These are phyloP conservation scores for Acromyrmex heyeri DNA, from an alignment of 1,140 invertebrate species.

Conservation along the genomic window DNA sequence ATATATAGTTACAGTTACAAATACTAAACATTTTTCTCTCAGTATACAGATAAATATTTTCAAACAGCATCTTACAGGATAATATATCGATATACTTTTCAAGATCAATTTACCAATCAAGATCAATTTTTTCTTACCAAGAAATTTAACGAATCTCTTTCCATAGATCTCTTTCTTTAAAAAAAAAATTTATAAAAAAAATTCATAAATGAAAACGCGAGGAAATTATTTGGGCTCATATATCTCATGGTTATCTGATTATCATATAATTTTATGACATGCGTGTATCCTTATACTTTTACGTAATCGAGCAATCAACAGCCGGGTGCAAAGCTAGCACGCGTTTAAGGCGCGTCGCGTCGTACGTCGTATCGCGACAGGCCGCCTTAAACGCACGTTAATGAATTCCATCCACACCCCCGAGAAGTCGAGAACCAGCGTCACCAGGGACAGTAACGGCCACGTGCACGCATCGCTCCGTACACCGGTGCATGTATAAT, in stretches of 20 bases:
- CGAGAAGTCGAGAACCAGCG: not conserved
- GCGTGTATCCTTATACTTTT: conserved; percentile 1
- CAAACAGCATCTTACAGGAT: not conserved
- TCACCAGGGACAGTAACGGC: not conserved
- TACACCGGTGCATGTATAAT: not conserved
- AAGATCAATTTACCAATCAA: no score
- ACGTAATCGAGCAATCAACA: conserved; percentile 16
- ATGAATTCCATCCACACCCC: conserved; percentile 54
- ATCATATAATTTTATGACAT: not conserved
- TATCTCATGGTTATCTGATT: not conserved
- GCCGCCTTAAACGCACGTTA: conserved; percentile 35
- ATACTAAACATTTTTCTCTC: no score
- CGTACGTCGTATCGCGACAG: not conserved
- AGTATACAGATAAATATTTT: not conserved
- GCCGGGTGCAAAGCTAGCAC: conserved; percentile 16
- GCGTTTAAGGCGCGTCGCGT: not conserved
- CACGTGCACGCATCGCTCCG: conserved; percentile 2
- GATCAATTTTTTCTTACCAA: not conserved
- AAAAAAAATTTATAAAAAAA: not conserved
- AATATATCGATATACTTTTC: not conserved
- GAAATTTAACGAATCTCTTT: not conserved
- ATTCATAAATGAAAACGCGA: not conserved
- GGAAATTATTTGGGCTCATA: not conserved
- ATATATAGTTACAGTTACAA: no score
- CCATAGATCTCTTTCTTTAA: not conserved